These are phyloP conservation scores for Aramus guarauna DNA, from an alignment of 2,113 vertebrate species.

Conservation along the genomic window DNA sequence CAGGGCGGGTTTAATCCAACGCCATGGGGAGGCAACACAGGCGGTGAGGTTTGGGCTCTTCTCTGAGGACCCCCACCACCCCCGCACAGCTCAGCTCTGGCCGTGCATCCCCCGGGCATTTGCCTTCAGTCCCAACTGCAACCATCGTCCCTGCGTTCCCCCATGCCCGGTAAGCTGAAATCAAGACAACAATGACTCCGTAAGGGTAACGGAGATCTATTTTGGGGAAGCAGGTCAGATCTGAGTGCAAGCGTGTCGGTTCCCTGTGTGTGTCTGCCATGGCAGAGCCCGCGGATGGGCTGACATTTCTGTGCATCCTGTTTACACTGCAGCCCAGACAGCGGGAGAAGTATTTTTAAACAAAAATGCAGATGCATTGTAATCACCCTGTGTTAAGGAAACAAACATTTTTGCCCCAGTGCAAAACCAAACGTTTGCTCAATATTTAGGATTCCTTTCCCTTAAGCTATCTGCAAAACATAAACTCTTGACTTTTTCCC, in stretches of 20 bases:
- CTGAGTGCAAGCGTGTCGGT: background rate
- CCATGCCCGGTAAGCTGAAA: background rate
- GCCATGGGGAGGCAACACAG: background rate
- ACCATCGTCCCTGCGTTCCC: rapidly evolving
- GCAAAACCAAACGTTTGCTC: background rate
- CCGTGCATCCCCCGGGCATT: background rate
- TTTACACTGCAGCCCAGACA: slow-evolving; percentile 37
- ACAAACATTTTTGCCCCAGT: background rate
- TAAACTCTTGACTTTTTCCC: background rate
- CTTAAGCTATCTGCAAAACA: background rate
- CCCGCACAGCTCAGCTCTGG: background rate
- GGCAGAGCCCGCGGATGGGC: background rate
- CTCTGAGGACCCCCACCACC: background rate
- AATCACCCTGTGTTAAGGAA: background rate
- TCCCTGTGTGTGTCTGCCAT: background rate
- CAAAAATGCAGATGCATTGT: slow-evolving; percentile 21
- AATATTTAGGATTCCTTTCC: slow-evolving; percentile 2
- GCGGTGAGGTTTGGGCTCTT: background rate
- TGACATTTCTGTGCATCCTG: slow-evolving; percentile 51
- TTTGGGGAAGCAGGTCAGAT: background rate
- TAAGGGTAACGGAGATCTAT: background rate
- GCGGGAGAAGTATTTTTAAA: slow-evolving; percentile 32
- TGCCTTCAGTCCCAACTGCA: rapidly evolving
- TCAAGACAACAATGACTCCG: background rate
- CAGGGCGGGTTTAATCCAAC: background rate